These are phyloP conservation scores for Pimephales promelas DNA, from an alignment of 2,113 vertebrate genomes.

Conservation along the genomic window DNA sequence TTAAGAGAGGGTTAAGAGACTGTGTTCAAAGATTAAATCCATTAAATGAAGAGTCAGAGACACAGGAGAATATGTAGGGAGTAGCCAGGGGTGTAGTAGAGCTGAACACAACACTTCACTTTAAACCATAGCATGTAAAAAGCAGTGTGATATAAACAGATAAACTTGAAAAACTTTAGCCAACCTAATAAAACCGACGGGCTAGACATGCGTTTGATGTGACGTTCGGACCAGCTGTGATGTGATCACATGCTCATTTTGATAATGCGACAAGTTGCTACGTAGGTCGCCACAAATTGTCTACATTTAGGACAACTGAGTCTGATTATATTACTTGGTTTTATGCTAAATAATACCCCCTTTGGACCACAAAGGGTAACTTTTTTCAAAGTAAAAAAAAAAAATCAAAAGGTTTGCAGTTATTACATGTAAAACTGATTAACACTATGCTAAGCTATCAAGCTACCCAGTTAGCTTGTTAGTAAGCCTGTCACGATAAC, in stretches of 20 bases:
- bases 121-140: background rate
- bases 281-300: background rate
- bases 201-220: background rate
- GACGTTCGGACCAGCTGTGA: background rate
- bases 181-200: background rate
- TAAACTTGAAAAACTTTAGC: background rate
- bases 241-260: background rate
- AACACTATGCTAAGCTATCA: no score
- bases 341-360: no score
- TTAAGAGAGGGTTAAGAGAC: slow-evolving; percentile 20
- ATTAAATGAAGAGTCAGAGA: slow-evolving; percentile 1
- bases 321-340: no score
- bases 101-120: no score
- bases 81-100: background rate
- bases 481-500: no score
- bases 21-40: slow-evolving; percentile 12
- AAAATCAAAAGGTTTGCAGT: no score
- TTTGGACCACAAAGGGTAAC: no score
- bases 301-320: background rate
- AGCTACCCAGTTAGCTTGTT: no score
- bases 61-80: background rate
- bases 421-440: no score
- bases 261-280: background rate
- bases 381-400: no score
- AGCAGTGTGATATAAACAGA: background rate